A percentile compares a stretch with the other conserved stretches of the same genome.
phyloP scores from a whole-genome alignment of 2,888 invertebrate genomes.

The Auanema freiburgensis region DNA sequence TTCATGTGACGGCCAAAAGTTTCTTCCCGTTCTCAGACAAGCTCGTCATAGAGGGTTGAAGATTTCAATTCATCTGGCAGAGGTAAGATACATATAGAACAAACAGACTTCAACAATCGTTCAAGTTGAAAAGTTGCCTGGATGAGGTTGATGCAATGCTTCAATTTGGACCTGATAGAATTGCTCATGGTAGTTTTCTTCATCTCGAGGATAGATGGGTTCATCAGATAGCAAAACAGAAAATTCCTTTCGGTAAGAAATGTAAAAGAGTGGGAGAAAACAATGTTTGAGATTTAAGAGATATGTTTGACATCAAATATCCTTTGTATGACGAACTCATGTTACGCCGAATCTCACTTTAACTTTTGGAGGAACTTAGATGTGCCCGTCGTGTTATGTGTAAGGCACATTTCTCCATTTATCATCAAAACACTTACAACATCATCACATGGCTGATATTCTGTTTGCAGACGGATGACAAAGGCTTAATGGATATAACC shows the following conservation, averaged over 20 bases:
- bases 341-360: too few species aligned
- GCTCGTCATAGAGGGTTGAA: constrained; percentile 12
- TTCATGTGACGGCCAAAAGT: constrained; percentile 17
- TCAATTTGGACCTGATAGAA: constrained; percentile 21
- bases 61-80: constrained; percentile 18
- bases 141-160: constrained; percentile 22
- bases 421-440: too few species aligned
- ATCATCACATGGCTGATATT: background rate
- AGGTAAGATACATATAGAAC: constrained; percentile 4
- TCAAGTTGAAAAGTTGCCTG: constrained; percentile 14
- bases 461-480: constrained; percentile 39
- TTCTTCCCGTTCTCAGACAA: constrained; percentile 19
- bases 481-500: constrained; percentile 21
- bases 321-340: background rate
- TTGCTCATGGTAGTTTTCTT: constrained; percentile 24
- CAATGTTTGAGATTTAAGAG: background rate
- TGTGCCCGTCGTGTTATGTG: too few species aligned
- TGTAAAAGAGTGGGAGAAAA: background rate
- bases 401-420: too few species aligned
- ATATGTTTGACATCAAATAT: constrained; percentile 2
- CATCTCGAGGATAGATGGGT: constrained; percentile 14
- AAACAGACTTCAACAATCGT: background rate
- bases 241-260: constrained; percentile 20
- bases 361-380: too few species aligned
- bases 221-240: background rate